Base-by-base conservation (phyloP, 1,140 invertebrate species). In the Eriosoma lanigerum region DNA sequence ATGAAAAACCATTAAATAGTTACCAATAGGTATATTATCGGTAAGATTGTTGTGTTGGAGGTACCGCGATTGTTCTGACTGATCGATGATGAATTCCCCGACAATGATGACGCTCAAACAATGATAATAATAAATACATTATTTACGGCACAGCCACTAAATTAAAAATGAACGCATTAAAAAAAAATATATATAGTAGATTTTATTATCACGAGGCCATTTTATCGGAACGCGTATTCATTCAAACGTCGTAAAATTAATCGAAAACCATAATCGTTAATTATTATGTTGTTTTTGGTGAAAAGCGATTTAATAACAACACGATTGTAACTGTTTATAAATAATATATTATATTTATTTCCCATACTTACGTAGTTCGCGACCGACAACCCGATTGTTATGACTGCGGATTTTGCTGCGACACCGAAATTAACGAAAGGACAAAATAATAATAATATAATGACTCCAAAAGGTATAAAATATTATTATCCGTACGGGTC, bases 81-180 rank as follows among this genome's bases (percentile, higher is more conserved):
- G 66, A 17, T 17, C 17, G 6, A 46, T 46, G 73, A 76, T 76
- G 73, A 54, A 76, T 76, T 60, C 56, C 12, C n/a, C 54, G 54
- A 60, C 54, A 58, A 75, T 58, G 72, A 58, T 75, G 52, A 26
- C 10, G 73, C 17, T 76, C 38, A 8, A 56, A 58, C 52, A 76
- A 76, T 24, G 24, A 60, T 60, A 76, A 56, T 38, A 75, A 56
- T 38, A 70, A 50, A 48, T 13, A 21, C 24, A 60, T 76, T 44
- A 38, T 58, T 38, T 24, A 58, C n/a, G 26, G 72, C n/a, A 8
- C 26, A 48, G 50, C 70, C 70, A n/a, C 48, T 73, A 73, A 73
- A 73, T 54, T 73, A 54, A 73, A 50, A 56, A 68, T 68, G 46
- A 68, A 68, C 21, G 32, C 21, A 46, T 46, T 68, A 68, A 38